Evolutionary conservation across 2,797 vertebrate species (phyloP), one percentile per base, ranked within the genome.

Genomic region (Arnoldichthys spilopterus): DNA sequence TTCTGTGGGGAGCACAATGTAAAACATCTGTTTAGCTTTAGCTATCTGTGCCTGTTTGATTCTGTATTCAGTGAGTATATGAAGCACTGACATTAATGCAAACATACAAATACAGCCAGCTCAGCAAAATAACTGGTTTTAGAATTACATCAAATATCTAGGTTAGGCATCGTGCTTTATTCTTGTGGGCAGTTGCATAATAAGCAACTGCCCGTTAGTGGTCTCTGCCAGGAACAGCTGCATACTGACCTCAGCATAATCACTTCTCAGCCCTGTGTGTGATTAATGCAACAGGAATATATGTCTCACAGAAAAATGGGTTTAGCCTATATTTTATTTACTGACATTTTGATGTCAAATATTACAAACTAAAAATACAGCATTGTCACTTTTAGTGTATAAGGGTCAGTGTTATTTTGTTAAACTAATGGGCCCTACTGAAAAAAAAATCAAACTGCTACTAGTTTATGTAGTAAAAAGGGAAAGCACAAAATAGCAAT

Each of bases 121-220:
- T 51, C 67, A 69, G 68, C 28, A 54, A 22, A 22, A 51, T n/a
- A 71, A 37, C 66, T 15, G 30, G 13, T 54, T 53, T 54, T 28
- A 34, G 16, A 20, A 18, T 6, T 22, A n/a, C 20, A n/a, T 54
- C 49, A 54, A 54, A 22, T 3, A 34, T 53, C 18, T 13, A 34
- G 28, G 28, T 71, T 71, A 30, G 26, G 47, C 28, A 13, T 34
- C n/a, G 13, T 32, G 47, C 53, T 64, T 53, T 26, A 75, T 49
- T 64, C 28, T 61, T 53, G 45, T 22, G 30, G 59, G 30, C 26
- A 63, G 74, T 67, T 66, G 62, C 47, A 67, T 69, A 69, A 69
- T 76, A 45, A 59, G 20, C 18, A 68, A 58, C 15, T 28, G 61
- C 73, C 40, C 12, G 22, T 66, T 37, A 67, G 53, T 66, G 47